These are phyloP conservation scores for Dasypogon diadema DNA, from an alignment of 2,888 invertebrate genomes.

Conservation along the genomic window DNA sequence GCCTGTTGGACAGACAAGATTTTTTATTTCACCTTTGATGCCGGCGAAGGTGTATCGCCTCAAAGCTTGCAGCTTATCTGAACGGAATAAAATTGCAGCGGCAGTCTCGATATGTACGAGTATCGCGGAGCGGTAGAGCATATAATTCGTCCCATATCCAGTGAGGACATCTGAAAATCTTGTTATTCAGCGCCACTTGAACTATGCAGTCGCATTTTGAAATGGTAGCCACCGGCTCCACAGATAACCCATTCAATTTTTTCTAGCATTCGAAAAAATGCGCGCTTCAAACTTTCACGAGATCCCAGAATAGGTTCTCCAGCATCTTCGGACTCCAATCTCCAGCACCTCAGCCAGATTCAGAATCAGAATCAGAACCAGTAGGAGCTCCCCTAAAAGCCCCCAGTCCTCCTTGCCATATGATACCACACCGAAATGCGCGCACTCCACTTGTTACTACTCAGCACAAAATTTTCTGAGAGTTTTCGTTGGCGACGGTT, in stretches of 20 bases:
- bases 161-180: too few species aligned
- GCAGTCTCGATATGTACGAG: too few species aligned
- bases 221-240: background rate
- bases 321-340: too few species aligned
- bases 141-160: too few species aligned
- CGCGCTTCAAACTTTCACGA: background rate
- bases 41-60: background rate
- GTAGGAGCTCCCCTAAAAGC: slow-evolving; percentile 40
- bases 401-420: slow-evolving; percentile 17
- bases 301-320: too few species aligned
- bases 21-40: too few species aligned
- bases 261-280: background rate
- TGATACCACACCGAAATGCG: slow-evolving; percentile 29
- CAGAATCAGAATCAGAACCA: too few species aligned
- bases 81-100: too few species aligned
- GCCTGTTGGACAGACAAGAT: background rate
- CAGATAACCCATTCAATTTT: slow-evolving; percentile 13
- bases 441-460: slow-evolving; percentile 47
- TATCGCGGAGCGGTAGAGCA: too few species aligned
- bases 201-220: too few species aligned
- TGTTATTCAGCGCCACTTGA: too few species aligned
- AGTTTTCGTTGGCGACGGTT: slow-evolving; percentile 49
- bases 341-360: background rate
- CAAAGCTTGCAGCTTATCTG: too few species aligned
- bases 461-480: slow-evolving; percentile 46